Evolutionary conservation across 2,888 invertebrate genomes (phyloP).

Genomic region (Oasisia sp.): DNA sequence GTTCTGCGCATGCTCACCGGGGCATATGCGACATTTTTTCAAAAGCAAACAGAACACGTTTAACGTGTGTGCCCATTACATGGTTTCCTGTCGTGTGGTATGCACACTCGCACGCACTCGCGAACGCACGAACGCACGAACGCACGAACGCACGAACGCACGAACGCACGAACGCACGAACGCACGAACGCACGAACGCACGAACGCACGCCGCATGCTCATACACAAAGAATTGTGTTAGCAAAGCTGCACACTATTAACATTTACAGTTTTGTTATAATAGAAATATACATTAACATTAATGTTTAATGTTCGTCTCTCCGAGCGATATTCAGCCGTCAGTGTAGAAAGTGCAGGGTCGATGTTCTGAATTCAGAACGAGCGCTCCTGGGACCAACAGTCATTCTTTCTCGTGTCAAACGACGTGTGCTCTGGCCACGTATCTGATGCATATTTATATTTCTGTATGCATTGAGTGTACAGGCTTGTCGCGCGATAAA

Average conservation of each 20-base stretch:
- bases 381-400: not conserved
- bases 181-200: too few relatives aligned
- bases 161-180: too few relatives aligned
- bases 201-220: too few relatives aligned
- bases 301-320: not conserved
- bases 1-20: too few relatives aligned
- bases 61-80: not conserved
- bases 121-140: too few relatives aligned
- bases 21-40: not conserved
- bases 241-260: not conserved
- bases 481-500: not conserved
- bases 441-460: not conserved
- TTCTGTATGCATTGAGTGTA: not conserved
- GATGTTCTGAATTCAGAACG: not conserved
- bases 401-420: not conserved
- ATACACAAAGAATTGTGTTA: not conserved
- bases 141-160: too few relatives aligned
- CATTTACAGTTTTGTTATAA: too few relatives aligned
- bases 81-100: not conserved
- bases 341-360: not conserved
- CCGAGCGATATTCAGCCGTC: slow-evolving; percentile 8
- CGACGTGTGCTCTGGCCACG: not conserved
- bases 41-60: not conserved
- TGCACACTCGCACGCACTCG: too few relatives aligned
- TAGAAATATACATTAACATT: too few relatives aligned